Conservation (phyloP, 1,140 invertebrate species). For the Papilio dardanus region DNA sequence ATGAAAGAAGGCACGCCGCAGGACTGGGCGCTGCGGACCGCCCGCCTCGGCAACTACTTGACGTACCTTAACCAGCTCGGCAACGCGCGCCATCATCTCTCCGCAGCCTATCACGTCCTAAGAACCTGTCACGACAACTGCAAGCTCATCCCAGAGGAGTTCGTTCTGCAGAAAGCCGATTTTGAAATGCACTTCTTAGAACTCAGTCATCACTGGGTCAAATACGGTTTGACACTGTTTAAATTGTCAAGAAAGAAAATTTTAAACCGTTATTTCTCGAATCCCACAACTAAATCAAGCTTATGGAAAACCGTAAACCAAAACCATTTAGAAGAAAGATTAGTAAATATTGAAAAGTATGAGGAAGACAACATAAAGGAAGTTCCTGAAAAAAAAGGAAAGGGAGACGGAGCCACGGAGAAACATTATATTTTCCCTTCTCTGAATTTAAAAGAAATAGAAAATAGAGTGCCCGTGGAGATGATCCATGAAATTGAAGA, state of each 20-base stretch:
- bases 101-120: conserved; percentile 80
- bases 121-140: conserved; percentile 78
- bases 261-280: conserved; percentile 66
- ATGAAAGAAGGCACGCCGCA: conserved; percentile 83
- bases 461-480: conserved; percentile 59
- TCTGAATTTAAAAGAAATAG: conserved; percentile 67
- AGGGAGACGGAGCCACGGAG: conserved; percentile 55
- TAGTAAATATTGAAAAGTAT: conserved; percentile 45
- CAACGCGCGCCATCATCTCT: conserved; percentile 84
- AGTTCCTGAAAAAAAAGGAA: conserved; percentile 57
- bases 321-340: conserved; percentile 46
- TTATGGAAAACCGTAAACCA: conserved; percentile 67
- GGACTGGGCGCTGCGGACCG: conserved; percentile 85
- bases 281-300: conserved; percentile 58
- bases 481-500: conserved; percentile 73
- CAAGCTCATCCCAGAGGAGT: conserved; percentile 71
- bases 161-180: conserved; percentile 75
- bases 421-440: conserved; percentile 65
- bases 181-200: conserved; percentile 83
- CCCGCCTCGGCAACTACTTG: conserved; percentile 84
- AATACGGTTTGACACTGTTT: conserved; percentile 85
- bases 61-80: conserved; percentile 66
- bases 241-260: conserved; percentile 82
- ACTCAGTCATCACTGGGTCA: conserved; percentile 85
- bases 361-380: conserved; percentile 65